A percentile compares a stretch with the other conserved stretches of the same genome.
These are phyloP conservation scores for Gallinago paraguaiae DNA, from an alignment of 2,113 vertebrate species.

Conservation along the genomic window DNA sequence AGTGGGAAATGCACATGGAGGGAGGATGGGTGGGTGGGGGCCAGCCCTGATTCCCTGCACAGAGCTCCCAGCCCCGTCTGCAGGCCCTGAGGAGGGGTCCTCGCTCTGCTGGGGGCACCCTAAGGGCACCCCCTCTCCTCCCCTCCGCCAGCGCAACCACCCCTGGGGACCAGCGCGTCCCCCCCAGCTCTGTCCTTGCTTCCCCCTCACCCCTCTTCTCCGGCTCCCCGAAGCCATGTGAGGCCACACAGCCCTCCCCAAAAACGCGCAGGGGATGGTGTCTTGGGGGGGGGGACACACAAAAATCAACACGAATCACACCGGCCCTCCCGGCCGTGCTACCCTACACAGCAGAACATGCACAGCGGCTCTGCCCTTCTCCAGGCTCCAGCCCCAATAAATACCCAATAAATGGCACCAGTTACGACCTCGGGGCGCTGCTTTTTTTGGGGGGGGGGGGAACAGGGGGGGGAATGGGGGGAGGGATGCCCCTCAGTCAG, in stretches of 20 bases:
- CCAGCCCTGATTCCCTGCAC: neutral
- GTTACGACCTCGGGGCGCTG: neutral
- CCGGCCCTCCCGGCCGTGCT: neutral
- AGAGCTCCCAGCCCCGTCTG: neutral
- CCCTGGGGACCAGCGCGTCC: rapidly evolving
- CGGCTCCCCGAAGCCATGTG: neutral
- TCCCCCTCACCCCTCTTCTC: neutral
- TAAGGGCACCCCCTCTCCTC: neutral
- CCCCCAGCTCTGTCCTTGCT: neutral
- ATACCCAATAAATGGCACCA: neutral
- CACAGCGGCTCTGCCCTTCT: neutral
- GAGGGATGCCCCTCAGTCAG: slow-evolving; percentile 66
- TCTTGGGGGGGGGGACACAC: neutral
- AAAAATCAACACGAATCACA: slow-evolving; percentile 32
- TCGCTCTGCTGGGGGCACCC: neutral
- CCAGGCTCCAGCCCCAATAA: neutral
- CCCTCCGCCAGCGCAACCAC: neutral
- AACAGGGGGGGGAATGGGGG: no score
- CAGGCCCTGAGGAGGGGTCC: neutral
- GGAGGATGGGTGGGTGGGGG: no score
- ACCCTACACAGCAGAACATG: slow-evolving; percentile 30
- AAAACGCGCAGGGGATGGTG: neutral
- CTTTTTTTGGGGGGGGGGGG: neutral
- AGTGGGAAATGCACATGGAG: no score
- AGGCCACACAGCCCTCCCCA: neutral